Evolutionary conservation across 2,888 invertebrate species (phyloP).

Genomic region (Acrocera orbiculus): DNA sequence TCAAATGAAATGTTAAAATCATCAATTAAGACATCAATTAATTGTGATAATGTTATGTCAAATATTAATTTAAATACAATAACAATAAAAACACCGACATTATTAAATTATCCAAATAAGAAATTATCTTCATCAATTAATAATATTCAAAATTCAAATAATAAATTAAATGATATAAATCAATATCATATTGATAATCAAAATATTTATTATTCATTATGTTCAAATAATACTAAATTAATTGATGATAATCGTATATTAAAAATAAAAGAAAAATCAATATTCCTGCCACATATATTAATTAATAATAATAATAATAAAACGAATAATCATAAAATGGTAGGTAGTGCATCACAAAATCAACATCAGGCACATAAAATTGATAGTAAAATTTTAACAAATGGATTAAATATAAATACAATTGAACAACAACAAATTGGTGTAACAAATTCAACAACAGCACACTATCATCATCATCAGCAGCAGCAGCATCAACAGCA

Average conservation of each 20-base stretch:
- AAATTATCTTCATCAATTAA: background rate
- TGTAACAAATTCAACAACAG: slow-evolving; percentile 5
- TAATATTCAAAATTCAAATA: no score
- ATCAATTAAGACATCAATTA: background rate
- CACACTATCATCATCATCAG: background rate
- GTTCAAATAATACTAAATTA: no score
- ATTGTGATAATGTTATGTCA: background rate
- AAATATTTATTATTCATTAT: no score
- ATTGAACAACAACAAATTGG: slow-evolving; percentile 5
- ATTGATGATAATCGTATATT: slow-evolving; percentile 1
- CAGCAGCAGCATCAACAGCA: slow-evolving; percentile 10
- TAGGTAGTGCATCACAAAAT: slow-evolving; percentile 8
- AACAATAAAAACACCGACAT: background rate
- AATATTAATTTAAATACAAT: background rate
- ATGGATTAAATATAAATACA: background rate
- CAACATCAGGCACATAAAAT: slow-evolving; percentile 4
- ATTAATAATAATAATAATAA: slow-evolving; percentile 8
- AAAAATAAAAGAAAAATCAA: background rate
- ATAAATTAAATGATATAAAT: no score
- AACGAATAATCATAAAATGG: slow-evolving; percentile 7
- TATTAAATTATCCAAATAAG: background rate
- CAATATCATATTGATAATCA: background rate
- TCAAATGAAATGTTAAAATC: slow-evolving; percentile 9
- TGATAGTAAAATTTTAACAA: slow-evolving; percentile 1
- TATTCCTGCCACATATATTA: slow-evolving; percentile 9